These are phyloP conservation scores for Phoenoteleia sp. DNA, from an alignment of 2,888 invertebrate species.

Conservation along the genomic window DNA sequence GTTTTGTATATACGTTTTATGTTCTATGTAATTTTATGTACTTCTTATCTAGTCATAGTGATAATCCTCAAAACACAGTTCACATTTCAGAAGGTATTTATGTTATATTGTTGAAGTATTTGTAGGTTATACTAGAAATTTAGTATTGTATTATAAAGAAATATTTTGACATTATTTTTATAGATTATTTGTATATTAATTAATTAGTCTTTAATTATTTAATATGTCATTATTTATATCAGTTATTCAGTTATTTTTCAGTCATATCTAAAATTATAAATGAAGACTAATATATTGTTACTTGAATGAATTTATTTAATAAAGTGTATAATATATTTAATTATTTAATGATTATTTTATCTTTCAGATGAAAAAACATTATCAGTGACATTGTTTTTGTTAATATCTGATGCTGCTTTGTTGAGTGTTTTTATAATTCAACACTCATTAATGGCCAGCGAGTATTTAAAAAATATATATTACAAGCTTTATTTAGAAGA, in stretches of 20 bases:
- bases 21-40: conserved; percentile 87
- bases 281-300: too few species aligned
- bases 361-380: conserved; percentile 72
- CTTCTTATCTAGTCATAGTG: conserved; percentile 87
- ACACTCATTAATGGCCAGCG: conserved; percentile 88
- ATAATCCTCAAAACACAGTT: conserved; percentile 74
- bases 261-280: too few species aligned
- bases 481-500: conserved; percentile 85
- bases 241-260: too few species aligned
- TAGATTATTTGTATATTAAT: not conserved
- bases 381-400: conserved; percentile 84
- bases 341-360: conserved; percentile 56
- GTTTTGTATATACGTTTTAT: conserved; percentile 87
- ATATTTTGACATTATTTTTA: not conserved
- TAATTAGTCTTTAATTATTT: not conserved
- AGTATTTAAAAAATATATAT: conserved; percentile 86
- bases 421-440: conserved; percentile 88
- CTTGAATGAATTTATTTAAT: too few species aligned
- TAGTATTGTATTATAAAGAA: too few species aligned
- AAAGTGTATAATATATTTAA: too few species aligned
- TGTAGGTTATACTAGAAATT: too few species aligned
- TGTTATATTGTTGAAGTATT: too few species aligned
- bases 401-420: conserved; percentile 87
- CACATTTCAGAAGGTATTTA: conserved; percentile 17
- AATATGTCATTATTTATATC: too few species aligned